Base-by-base conservation (phyloP, 1,140 invertebrate genomes). In the Oncopodura yosiiana region DNA sequence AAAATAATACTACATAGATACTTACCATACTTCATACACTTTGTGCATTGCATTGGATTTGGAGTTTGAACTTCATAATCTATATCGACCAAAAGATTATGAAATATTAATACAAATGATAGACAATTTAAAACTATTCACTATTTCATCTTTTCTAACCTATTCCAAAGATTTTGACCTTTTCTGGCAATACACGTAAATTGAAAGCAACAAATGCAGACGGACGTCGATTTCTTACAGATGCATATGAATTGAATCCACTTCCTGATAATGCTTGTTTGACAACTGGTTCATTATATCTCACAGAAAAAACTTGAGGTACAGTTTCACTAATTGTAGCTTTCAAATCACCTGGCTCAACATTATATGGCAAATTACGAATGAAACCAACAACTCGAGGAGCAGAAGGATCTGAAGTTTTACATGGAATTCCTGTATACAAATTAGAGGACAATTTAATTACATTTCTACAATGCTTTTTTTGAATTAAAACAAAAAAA, bases 181-280 rank as follows among this genome's bases (percentile, higher is more conserved):
- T 36, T 9, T 45, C 30, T 12, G 54, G 54, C 11, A 56, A 32
- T 19, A 37, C 43, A 8, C 34, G 37, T 27, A 56, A 42, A 44
- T 56, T 56, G 54, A 56, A 56, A 6, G 54, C 50, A 23, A 56
- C 48, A 42, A 56, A 56, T 29, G 54, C 54, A 50, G 46, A 56
- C 12, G 54, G 54, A 6, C 44, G 46, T 44, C 50, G 46, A 14
- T 32, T 8, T 14, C 29, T 19, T n/a, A n/a, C n/a, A n/a, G n/a
- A n/a, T n/a, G n/a, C n/a, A n/a, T n/a, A n/a, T n/a, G n/a, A n/a
- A n/a, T n/a, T n/a, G n/a, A n/a, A n/a, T 1, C 38, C 34, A 18
- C 30, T 37, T 36, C 54, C 54, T 18, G 37, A 8, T 9, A 42
- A 49, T 16, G 34, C 23, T 34, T 56, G 46, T 12, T 46, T 56